Base-by-base conservation (phyloP, 2,888 invertebrate species). In the Terebella lapidaria region DNA sequence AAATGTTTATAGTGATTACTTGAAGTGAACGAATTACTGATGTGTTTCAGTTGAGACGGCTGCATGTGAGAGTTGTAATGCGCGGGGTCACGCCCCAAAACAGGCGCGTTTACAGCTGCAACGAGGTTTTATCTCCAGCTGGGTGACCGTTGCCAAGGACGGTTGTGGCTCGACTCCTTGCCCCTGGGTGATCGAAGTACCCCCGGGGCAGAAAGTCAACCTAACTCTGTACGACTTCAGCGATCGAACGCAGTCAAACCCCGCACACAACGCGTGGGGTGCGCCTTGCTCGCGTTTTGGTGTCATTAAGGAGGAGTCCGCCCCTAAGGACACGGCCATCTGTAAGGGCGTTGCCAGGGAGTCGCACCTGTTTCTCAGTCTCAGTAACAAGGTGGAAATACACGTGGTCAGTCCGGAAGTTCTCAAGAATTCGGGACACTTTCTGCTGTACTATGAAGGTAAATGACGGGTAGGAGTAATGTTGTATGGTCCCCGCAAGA, bases 361-460 rank as follows among this genome's bases (percentile, higher is more conserved):
- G 28, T 29, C 27, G 3, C 63, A 63, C 51, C 42, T 66, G 24
- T 58, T 62, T 49, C 45, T 54, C 15, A 59, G 59, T 25, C 55
- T 63, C 22, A 59, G 58, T 42, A 67, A 64, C 45, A 20, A 42
- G 5, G 22, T 66, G 18, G 64, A 64, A 52, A 58, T 67, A 3
- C 61, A 67, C 25, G 28, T 67, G 29, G 59, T 65, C 25, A 61
- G 61, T 22, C 58, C 61, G 5, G 59, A 65, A n/a, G 58, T 67
- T 10, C 45, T 54, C 54, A 52, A 52, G 10, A 51, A 47, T 18
- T 46, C 52, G 22, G 64, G 57, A 4, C 64, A 66, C 42, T 67
- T 67, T 35, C 57, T 67, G n/a, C 52, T 67, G 26, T 57, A 67
- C 47, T 67, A 64, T 45, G 63, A 67, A 62, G 67, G 67, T 66